Evolutionary conservation across 1,140 invertebrate genomes (phyloP).

Genomic region (Leptoteleia sp.): DNA sequence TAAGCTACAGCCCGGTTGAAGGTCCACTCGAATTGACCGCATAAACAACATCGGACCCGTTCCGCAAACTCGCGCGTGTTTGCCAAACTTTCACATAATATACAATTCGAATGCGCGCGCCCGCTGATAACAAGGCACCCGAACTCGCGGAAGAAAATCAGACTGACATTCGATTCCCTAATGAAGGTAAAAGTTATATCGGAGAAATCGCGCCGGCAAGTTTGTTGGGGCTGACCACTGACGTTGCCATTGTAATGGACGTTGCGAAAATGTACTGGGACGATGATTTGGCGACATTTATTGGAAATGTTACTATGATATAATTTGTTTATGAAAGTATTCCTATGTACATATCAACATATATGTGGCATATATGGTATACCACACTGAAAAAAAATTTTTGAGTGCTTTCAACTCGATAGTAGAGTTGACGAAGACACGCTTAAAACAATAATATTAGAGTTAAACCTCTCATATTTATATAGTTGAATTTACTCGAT

Average conservation of each 20-base stretch:
- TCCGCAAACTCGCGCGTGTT: slow-evolving; percentile 19
- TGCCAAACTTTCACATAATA: slow-evolving; percentile 20
- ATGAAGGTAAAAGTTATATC: slow-evolving; percentile 44
- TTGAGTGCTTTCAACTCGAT: too few species aligned
- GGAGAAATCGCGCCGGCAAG: slow-evolving; percentile 33
- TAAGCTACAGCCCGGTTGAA: slow-evolving; percentile 21
- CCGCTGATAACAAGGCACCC: slow-evolving; percentile 38
- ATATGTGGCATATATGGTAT: too few species aligned
- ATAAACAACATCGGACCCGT: slow-evolving; percentile 24
- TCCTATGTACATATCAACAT: too few species aligned
- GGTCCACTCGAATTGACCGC: slow-evolving; percentile 28
- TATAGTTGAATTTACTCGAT: too few species aligned
- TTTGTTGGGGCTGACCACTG: slow-evolving; percentile 18
- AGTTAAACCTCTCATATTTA: too few species aligned
- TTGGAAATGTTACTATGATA: too few species aligned
- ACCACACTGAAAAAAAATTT: too few species aligned
- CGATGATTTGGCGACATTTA: too few species aligned
- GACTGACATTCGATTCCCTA: slow-evolving; percentile 54
- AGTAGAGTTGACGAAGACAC: too few species aligned
- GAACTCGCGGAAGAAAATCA: slow-evolving; percentile 46
- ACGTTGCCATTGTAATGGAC: slow-evolving; percentile 28
- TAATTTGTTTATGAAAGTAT: too few species aligned
- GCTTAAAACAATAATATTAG: too few species aligned
- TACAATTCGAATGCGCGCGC: neutral
- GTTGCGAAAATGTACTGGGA: neutral